Conservation (phyloP, 2,113 vertebrate genomes). For the Motacilla tschutschensis region DNA sequence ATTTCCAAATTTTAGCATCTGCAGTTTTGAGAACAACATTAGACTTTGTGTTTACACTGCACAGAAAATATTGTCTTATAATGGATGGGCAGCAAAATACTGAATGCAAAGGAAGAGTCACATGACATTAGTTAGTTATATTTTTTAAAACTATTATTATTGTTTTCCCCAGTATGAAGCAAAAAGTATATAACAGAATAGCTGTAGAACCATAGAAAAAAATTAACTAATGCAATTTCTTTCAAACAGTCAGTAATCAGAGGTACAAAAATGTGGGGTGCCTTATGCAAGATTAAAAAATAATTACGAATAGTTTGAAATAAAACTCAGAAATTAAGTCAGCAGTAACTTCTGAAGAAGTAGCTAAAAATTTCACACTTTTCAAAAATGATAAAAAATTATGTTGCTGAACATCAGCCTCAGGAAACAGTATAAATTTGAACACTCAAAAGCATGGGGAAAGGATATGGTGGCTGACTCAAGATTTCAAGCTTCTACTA, state of each 20-base stretch:
- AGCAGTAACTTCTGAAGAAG: not conserved
- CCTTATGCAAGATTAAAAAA: not conserved
- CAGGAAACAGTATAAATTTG: not conserved
- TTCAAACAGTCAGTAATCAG: not conserved
- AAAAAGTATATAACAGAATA: not conserved
- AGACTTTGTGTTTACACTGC: not conserved
- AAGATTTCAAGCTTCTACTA: not conserved
- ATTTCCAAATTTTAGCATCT: not conserved
- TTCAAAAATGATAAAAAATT: not conserved
- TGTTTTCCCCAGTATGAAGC: not conserved
- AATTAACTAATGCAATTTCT: not conserved
- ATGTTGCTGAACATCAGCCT: not conserved
- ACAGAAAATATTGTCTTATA: not conserved
- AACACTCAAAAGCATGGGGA: not conserved
- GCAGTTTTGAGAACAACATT: not conserved
- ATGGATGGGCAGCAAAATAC: not conserved
- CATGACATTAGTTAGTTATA: not conserved
- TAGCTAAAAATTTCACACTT: not conserved
- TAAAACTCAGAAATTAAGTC: not conserved
- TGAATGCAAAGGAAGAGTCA: not conserved
- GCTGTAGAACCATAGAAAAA: not conserved
- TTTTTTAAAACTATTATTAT: not conserved
- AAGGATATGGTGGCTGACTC: not conserved
- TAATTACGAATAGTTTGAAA: not conserved
- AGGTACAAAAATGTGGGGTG: not conserved